Conservation (phyloP, 2,888 invertebrate genomes). For the Bombylius discolor region DNA sequence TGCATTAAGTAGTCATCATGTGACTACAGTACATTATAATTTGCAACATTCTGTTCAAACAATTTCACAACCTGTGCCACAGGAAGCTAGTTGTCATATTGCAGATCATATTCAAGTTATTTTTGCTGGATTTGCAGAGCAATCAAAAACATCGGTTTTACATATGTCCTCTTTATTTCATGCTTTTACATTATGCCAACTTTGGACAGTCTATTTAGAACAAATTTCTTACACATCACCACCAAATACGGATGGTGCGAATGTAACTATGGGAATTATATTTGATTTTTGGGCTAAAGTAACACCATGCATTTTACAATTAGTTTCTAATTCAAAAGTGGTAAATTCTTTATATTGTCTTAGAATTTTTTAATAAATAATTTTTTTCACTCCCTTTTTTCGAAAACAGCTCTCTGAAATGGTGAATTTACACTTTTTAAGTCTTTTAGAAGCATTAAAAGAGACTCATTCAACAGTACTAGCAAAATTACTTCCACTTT, state of each 20-base stretch:
- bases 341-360: conserved; percentile 34
- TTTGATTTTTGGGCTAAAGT: conserved; percentile 99
- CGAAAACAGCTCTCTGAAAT: conserved; percentile 77
- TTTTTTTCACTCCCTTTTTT: conserved; percentile 15
- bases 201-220: conserved; percentile 98
- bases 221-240: conserved; percentile 57
- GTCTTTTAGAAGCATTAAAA: conserved; percentile 83
- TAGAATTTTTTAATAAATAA: background rate
- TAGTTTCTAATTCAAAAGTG: conserved; percentile 83
- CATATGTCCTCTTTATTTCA: conserved; percentile 96
- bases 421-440: conserved; percentile 92
- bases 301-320: conserved; percentile 86
- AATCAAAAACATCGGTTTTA: conserved; percentile 77
- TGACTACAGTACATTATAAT: conserved; percentile 16
- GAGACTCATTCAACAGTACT: conserved; percentile 91
- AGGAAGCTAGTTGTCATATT: conserved; percentile 91
- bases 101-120: conserved; percentile 94
- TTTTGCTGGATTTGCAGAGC: conserved; percentile 93
- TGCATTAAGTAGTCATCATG: background rate
- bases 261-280: conserved; percentile 65
- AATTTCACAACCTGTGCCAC: conserved; percentile 75
- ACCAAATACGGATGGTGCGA: conserved; percentile 57
- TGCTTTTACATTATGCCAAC: conserved; percentile 93
- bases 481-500: conserved; percentile 82
- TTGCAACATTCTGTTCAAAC: conserved; percentile 30